Percentiles rank a stretch among this genome's conserved stretches.
These are phyloP conservation scores for Oncopodura yosiiana DNA, from an alignment of 1,140 invertebrate species.

Conservation along the genomic window DNA sequence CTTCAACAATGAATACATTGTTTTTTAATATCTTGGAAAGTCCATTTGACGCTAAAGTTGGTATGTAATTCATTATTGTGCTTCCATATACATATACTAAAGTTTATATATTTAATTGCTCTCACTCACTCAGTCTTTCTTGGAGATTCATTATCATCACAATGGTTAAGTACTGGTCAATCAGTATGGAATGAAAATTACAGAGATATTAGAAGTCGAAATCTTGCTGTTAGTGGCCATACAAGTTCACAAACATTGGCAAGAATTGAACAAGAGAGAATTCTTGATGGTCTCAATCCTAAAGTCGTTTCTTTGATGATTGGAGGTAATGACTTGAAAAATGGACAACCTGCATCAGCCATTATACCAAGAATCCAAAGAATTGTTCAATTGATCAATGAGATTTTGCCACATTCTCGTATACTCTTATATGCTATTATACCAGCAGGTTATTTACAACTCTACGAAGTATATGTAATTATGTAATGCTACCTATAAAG, in stretches of 20 bases:
- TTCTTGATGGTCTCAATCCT: conserved; percentile 17
- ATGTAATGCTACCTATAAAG: neutral
- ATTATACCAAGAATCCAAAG: neutral
- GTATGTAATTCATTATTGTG: too few species aligned
- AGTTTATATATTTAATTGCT: too few species aligned
- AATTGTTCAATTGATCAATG: conserved; percentile 4
- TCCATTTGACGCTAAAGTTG: too few species aligned
- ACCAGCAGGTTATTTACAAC: too few species aligned
- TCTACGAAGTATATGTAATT: too few species aligned
- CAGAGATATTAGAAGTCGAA: neutral
- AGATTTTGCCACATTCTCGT: neutral
- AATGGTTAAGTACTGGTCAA: neutral
- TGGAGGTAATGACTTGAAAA: conserved; percentile 15
- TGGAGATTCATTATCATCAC: conserved; percentile 12
- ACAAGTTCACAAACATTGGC: neutral
- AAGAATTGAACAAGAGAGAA: neutral
- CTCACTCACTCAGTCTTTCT: conserved; percentile 19
- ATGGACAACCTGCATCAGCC: neutral
- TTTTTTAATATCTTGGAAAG: neutral
- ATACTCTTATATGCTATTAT: conserved; percentile 8
- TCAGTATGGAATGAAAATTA: conserved; percentile 5
- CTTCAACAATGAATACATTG: neutral
- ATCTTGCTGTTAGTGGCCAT: conserved; percentile 1
- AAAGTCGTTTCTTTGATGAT: conserved; percentile 8
- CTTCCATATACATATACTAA: too few species aligned